Evolutionary conservation across 1,140 invertebrate genomes (phyloP), one percentile per base, ranked within the genome.

Genomic region (Drosophila tani): DNA sequence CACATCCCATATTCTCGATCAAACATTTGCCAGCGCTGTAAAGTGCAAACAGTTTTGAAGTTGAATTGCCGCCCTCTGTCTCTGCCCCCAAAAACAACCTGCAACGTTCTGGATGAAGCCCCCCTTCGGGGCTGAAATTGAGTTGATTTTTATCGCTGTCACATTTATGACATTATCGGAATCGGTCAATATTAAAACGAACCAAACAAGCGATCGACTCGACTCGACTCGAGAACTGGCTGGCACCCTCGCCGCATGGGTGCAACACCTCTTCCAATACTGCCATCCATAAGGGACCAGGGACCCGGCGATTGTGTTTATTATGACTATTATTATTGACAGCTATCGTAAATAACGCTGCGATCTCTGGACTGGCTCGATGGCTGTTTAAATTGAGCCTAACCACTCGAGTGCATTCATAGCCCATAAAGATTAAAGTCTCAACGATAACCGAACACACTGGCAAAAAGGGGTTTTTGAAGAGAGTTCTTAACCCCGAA

Each of bases 121-220:
- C 24, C 50, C 41, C 40, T 56, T 27, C 35, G 27, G 27, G 43
- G 43, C 65, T 70, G 21, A 85, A 79, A 86, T 70, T 82, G 69
- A 71, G 63, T 71, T 81, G 82, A 91, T 91, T 84, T 79, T 87
- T 91, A 91, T 91, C 87, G 81, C 86, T 91, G 87, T 91, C 87
- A 91, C 86, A 91, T 91, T 91, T 87, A 91, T 91, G 87, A 91
- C 86, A 79, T 75, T 91, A 86, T 86, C 82, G 67, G 63, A 56
- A 77, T 79, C 70, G 70, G 75, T 86, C 75, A 86, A 86, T 86
- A 86, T 82, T 82, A 67, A 71, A 85, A 75, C 71, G 81, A 82
- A 83, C 53, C 21, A 41, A 59, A 59, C 29, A 17, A 35, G 32
- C 32, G 32, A 11, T 35, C 32, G 32, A 32, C 29, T 32, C 21